Conservation (phyloP, 2,888 invertebrate species). For the Argyra leucocephala region DNA sequence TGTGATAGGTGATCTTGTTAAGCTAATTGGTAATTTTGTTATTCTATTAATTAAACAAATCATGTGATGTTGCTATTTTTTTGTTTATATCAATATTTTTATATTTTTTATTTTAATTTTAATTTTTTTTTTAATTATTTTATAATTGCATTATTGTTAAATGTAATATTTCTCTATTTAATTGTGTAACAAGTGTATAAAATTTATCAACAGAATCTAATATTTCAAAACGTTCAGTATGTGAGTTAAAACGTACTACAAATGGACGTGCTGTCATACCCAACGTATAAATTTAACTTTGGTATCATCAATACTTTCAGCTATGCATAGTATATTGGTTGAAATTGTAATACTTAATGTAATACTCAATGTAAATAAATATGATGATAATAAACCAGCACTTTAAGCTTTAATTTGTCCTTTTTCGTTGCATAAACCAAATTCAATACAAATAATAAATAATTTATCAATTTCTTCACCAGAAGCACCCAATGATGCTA, state of each 20-base stretch:
- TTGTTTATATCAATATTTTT: too few species aligned
- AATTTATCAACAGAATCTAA: slow-evolving; percentile 85
- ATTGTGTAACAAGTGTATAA: slow-evolving; percentile 70
- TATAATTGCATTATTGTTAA: slow-evolving; percentile 77
- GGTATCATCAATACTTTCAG: slow-evolving; percentile 96
- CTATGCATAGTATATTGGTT: slow-evolving; percentile 95
- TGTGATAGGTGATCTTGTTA: too few species aligned
- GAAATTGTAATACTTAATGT: slow-evolving; percentile 91
- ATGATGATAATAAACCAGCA: slow-evolving; percentile 92
- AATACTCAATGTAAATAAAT: slow-evolving; percentile 95
- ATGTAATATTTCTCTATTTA: slow-evolving; percentile 80
- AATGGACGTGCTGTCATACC: slow-evolving; percentile 90
- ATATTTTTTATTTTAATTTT: too few species aligned
- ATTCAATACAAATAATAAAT: slow-evolving; percentile 89
- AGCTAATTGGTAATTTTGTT: too few species aligned
- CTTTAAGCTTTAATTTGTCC: slow-evolving; percentile 88
- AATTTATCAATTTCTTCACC: slow-evolving; percentile 97
- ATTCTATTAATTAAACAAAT: too few species aligned
- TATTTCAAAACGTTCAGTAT: slow-evolving; percentile 91
- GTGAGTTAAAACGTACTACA: slow-evolving; percentile 95
- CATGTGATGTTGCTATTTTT: too few species aligned
- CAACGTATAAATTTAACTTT: slow-evolving; percentile 95
- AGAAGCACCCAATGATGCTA: slow-evolving; percentile 94
- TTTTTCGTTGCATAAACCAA: slow-evolving; percentile 94
- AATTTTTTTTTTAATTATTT: too few species aligned